A percentile compares a stretch with the other conserved stretches of the same genome.
These are phyloP conservation scores for Oscarella lobularis DNA, from an alignment of 37 sponge, comb jelly and placozoan species.

Conservation along the genomic window DNA sequence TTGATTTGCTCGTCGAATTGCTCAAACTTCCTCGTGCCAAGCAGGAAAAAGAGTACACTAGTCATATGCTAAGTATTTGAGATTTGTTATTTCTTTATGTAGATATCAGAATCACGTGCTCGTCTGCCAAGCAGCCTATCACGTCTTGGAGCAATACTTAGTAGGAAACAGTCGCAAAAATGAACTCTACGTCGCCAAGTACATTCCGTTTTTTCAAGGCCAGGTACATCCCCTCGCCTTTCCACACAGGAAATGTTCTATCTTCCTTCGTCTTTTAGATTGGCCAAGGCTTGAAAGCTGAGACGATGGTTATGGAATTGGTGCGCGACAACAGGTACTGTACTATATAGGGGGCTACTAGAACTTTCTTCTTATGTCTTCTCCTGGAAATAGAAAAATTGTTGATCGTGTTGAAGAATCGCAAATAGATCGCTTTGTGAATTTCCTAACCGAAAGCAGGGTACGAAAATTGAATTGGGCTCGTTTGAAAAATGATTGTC, in stretches of 20 bases:
- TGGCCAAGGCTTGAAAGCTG: slow-evolving; percentile 56
- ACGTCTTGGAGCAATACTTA: slow-evolving; percentile 26
- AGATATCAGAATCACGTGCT: not conserved
- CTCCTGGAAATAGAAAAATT: not conserved
- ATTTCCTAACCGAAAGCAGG: not conserved
- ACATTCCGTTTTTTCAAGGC: slow-evolving; percentile 33
- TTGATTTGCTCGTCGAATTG: slow-evolving; percentile 30
- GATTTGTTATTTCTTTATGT: no score
- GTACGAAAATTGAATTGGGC: not conserved
- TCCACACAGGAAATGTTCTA: no score
- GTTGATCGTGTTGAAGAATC: not conserved
- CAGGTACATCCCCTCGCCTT: no score
- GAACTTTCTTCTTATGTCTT: not conserved
- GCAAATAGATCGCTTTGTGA: not conserved
- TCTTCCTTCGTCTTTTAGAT: no score
- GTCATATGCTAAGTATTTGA: no score
- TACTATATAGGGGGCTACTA: not conserved
- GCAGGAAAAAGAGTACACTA: no score
- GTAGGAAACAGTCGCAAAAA: slow-evolving; percentile 55
- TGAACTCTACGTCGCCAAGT: slow-evolving; percentile 49
- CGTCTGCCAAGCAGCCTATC: slow-evolving; percentile 16
- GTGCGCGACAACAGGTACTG: slow-evolving; percentile 57
- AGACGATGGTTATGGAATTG: slow-evolving; percentile 63
- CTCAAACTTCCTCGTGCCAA: slow-evolving; percentile 7
- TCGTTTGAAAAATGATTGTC: not conserved